Evolutionary conservation across 64 coral and sea anemone genomes (phyloP).

Genomic region (Montipora sp.): DNA sequence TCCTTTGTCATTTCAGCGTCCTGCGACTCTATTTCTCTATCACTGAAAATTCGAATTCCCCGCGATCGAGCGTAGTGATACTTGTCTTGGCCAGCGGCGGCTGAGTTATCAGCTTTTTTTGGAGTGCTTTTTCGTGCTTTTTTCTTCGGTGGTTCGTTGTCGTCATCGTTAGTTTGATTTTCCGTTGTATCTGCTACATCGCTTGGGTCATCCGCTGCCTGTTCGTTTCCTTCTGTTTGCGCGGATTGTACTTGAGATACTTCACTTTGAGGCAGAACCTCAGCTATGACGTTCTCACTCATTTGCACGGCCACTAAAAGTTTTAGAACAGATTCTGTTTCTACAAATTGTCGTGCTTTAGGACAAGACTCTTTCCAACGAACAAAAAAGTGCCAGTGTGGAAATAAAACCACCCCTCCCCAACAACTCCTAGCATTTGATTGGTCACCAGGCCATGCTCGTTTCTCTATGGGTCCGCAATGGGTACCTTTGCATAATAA

Average conservation of each 20-base stretch:
- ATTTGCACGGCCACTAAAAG: not conserved
- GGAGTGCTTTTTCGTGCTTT: constrained; percentile 53
- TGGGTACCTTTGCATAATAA: no score
- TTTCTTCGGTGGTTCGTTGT: constrained; percentile 81
- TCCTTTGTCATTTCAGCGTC: constrained; percentile 96
- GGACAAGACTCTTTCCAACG: not conserved
- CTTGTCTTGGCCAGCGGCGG: constrained; percentile 56
- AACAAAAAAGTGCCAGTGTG: not conserved
- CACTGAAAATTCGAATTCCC: constrained; percentile 95
- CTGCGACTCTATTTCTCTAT: constrained; percentile 95
- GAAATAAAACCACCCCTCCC: constrained; percentile 63
- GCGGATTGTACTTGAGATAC: constrained; percentile 9
- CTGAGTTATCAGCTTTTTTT: constrained; percentile 29
- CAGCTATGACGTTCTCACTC: constrained; percentile 15
- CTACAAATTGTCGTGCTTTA: not conserved
- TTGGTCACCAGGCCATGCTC: constrained; percentile 30
- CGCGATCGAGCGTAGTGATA: constrained; percentile 86
- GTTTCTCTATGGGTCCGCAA: no score
- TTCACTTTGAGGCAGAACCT: not conserved
- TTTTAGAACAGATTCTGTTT: not conserved
- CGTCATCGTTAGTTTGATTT: constrained; percentile 53
- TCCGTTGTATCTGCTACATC: constrained; percentile 22
- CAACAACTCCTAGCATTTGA: constrained; percentile 17
- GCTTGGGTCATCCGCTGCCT: constrained; percentile 23
- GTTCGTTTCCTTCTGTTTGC: not conserved